Evolutionary conservation across 2,888 invertebrate genomes (phyloP).

Genomic region (Andrena chrysosceles): DNA sequence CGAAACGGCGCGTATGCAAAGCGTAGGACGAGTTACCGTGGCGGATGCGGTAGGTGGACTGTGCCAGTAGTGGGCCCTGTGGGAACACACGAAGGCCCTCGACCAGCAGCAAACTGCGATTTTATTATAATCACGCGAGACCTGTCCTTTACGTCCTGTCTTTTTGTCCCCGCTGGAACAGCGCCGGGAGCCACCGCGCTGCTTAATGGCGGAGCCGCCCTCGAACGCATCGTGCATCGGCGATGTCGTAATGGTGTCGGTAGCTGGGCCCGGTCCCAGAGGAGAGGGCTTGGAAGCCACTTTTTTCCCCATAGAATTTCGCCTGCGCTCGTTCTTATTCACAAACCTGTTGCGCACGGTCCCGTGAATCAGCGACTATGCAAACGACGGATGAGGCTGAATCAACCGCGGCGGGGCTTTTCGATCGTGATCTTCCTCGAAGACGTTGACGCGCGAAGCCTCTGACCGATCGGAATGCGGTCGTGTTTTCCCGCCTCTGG

Average conservation of each 20-base stretch:
- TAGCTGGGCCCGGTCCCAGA: background rate
- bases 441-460: background rate
- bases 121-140: conserved; percentile 73
- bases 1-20: conserved; percentile 48
- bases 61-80: conserved; percentile 59
- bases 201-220: conserved; percentile 44
- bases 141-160: conserved; percentile 46
- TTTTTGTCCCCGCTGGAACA: conserved; percentile 30
- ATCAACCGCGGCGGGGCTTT: conserved; percentile 6
- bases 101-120: conserved; percentile 73
- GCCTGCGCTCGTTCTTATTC: background rate
- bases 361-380: conserved; percentile 27
- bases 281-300: no score
- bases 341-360: background rate
- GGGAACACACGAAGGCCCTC: conserved; percentile 58
- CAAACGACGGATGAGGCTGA: background rate
- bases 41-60: conserved; percentile 55
- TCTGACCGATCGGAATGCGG: background rate
- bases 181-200: conserved; percentile 32
- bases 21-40: conserved; percentile 37
- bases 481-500: conserved; percentile 39
- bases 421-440: background rate
- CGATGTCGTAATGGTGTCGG: conserved; percentile 39
- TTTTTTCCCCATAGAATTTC: background rate
- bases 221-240: conserved; percentile 26